Conservation (phyloP, 2,797 vertebrate genomes). For the Halcyon badia region DNA sequence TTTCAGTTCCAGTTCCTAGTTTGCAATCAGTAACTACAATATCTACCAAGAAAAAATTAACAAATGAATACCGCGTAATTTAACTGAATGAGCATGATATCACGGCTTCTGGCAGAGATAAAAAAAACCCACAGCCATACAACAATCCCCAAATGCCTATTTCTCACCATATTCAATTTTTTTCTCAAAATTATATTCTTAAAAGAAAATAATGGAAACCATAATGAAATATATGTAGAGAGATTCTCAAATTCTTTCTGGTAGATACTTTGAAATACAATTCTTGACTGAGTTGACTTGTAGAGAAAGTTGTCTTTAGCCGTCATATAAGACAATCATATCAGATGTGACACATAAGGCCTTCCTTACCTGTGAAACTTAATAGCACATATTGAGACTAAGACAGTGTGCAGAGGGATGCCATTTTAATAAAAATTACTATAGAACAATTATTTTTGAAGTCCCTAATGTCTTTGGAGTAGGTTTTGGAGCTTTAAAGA, state of each 20-base stretch:
- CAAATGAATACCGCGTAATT: not conserved
- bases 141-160: not conserved
- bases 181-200: not conserved
- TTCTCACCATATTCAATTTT: not conserved
- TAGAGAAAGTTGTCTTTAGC: not conserved
- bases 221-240: not conserved
- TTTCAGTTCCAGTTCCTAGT: not conserved
- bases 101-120: not conserved
- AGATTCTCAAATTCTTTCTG: not conserved
- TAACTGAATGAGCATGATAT: not conserved
- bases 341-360: not conserved
- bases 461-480: not conserved
- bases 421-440: not conserved
- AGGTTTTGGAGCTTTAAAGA: not conserved
- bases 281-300: not conserved
- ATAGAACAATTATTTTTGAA: not conserved
- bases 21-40: not conserved
- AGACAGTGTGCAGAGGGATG: not conserved
- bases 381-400: not conserved
- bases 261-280: not conserved
- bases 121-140: not conserved
- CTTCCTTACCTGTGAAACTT: not conserved
- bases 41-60: not conserved
- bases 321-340: not conserved
- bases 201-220: not conserved